A percentile compares a stretch with the other conserved stretches of the same genome.
phyloP scores from a whole-genome alignment of 2,113 vertebrate species.

The Cochlearius cochlearius region DNA sequence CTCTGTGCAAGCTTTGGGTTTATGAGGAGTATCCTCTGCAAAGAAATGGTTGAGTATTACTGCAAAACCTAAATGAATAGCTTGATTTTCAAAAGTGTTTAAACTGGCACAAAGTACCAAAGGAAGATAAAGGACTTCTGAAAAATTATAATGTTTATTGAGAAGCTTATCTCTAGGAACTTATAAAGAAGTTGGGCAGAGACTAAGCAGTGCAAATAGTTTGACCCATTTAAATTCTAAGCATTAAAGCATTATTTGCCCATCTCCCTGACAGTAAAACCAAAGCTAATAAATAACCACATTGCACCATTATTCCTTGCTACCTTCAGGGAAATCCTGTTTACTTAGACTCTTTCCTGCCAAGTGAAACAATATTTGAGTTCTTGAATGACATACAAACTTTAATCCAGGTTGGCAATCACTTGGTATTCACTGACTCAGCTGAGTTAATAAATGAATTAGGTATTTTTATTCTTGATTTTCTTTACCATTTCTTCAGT shows the following conservation, averaged over 20 bases:
- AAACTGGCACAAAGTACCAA: neutral
- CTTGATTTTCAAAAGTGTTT: neutral
- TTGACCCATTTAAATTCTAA: neutral
- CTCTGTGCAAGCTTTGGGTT: neutral
- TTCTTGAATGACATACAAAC: neutral
- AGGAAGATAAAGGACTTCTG: neutral
- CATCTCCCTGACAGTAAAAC: neutral
- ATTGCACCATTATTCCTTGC: conserved; percentile 21
- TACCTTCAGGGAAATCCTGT: neutral
- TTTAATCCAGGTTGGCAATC: neutral
- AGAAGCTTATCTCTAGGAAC: neutral
- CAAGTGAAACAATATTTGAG: conserved; percentile 24
- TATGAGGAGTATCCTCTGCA: neutral
- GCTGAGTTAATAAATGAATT: neutral
- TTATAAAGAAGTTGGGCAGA: neutral
- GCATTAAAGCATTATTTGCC: conserved; percentile 20
- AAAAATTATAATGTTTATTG: neutral
- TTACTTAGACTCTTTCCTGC: conserved; percentile 2
- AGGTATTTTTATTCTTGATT: neutral
- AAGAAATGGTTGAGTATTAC: neutral
- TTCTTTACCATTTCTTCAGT: neutral
- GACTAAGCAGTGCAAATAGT: neutral
- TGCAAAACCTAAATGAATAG: neutral
- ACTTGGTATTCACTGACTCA: neutral
- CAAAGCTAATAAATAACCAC: conserved; percentile 56